Evolutionary conservation across 2,888 invertebrate genomes (phyloP), one percentile per base, ranked within the genome.

Genomic region (Cecidostiba fungosa): DNA sequence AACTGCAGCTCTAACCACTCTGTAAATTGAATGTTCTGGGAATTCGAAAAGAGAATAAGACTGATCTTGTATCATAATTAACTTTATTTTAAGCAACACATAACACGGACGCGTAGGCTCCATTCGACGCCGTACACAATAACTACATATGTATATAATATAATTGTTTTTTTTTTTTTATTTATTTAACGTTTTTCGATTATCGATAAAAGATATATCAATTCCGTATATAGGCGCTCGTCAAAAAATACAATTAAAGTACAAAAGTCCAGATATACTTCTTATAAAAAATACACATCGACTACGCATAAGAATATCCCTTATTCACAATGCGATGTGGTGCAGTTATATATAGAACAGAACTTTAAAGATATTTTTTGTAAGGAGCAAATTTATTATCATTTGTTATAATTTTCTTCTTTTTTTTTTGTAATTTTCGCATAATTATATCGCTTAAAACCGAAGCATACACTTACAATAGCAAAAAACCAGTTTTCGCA

Each of bases 51-150:
- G n/a, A n/a, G n/a, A n/a, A n/a, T n/a, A n/a, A n/a, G 29, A 59
- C 19, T 29, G 8, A 69, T 16, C 1, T 47, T 23, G 19, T 87
- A 39, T 79, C 72, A 66, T 79, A 87, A 89, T 87, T 89, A 90
- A 89, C 82, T 90, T 91, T 91, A 90, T 91, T 92, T 91, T 91
- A 93, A 93, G 92, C 92, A 92, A 92, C 92, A 92, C 91, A 90
- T 91, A 92, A 92, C 90, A 91, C 90, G 89, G 89, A 91, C 91
- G 92, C 90, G 91, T 89, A 91, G 89, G 89, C 88, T 89, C 81
- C 50, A 70, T 77, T 69, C 73, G 59, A 69, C n/a, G 76, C 74
- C 83, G 36, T 74, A 85, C 77, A 77, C 70, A 83, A 73, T 77
- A 76, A 79, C 50, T 86, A 86, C 54, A 77, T 54, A 47, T n/a